These are phyloP conservation scores for Chamaea fasciata DNA, from an alignment of 2,113 vertebrate species.

Conservation along the genomic window DNA sequence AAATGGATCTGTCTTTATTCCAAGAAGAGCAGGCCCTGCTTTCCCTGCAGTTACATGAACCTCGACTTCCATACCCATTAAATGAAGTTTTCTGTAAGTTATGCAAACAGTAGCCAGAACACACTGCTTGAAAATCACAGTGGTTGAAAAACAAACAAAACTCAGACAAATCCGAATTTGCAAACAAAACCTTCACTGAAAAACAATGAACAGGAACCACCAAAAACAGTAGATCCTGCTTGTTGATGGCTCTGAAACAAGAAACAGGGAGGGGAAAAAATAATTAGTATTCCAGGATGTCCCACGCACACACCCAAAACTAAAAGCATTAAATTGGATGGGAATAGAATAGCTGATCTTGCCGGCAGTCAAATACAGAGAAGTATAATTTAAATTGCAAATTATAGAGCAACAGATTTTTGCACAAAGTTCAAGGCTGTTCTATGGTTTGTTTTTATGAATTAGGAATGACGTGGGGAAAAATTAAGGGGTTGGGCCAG, in stretches of 20 bases:
- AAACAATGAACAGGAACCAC: not conserved
- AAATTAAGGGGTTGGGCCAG: not conserved
- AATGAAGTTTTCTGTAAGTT: not conserved
- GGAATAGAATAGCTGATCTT: conserved; percentile 33
- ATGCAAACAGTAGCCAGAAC: not conserved
- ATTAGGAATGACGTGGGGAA: conserved; percentile 1
- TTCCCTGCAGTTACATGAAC: not conserved
- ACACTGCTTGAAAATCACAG: not conserved
- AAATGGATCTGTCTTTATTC: not conserved
- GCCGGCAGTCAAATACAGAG: conserved; percentile 34
- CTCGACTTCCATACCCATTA: not conserved
- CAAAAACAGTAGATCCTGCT: not conserved
- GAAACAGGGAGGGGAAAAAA: not conserved
- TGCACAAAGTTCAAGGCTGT: conserved; percentile 41
- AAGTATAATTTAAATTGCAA: conserved; percentile 52
- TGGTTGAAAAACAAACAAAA: not conserved
- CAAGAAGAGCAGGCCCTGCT: not conserved
- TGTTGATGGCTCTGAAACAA: not conserved
- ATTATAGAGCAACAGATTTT: conserved; percentile 54
- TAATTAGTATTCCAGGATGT: conserved; percentile 29
- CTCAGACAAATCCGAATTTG: not conserved
- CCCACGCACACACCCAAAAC: not conserved
- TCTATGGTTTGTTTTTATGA: conserved; percentile 39
- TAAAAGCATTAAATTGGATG: conserved; percentile 46
- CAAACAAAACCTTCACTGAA: not conserved